Evolutionary conservation across 2,113 vertebrate genomes (phyloP).

Genomic region (Panthera tigris): DNA sequence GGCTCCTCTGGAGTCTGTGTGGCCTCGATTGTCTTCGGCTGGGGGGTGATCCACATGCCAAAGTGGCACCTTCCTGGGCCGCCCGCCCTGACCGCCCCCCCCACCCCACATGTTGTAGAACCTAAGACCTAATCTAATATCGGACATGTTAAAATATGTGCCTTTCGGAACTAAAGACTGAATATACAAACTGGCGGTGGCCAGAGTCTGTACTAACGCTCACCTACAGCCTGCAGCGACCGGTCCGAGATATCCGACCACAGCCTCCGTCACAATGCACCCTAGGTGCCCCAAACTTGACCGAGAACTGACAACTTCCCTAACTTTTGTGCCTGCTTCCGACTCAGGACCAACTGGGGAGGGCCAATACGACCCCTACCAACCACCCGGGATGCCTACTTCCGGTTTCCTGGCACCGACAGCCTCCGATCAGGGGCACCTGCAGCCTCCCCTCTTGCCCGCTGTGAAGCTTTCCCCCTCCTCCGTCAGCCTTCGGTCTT

Average conservation of each 20-base stretch:
- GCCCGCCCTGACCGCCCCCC: not conserved
- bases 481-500: not conserved
- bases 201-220: not conserved
- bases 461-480: not conserved
- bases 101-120: not conserved
- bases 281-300: not conserved
- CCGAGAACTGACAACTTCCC: not conserved
- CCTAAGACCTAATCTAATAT: not conserved
- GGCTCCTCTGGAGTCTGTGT: not conserved
- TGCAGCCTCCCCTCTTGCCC: not conserved
- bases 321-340: not conserved
- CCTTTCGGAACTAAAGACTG: not conserved
- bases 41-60: too few species aligned
- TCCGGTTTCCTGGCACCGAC: not conserved
- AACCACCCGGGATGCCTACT: fast-evolving
- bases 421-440: not conserved
- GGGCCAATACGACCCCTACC: not conserved
- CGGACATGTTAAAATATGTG: not conserved
- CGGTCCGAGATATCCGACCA: not conserved
- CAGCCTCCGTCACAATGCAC: too few species aligned
- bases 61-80: not conserved
- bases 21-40: not conserved
- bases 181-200: not conserved
- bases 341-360: not conserved
- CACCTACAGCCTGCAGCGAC: too few species aligned